Conservation (phyloP, 2,113 vertebrate species). For the Dipodomys stephensi region DNA sequence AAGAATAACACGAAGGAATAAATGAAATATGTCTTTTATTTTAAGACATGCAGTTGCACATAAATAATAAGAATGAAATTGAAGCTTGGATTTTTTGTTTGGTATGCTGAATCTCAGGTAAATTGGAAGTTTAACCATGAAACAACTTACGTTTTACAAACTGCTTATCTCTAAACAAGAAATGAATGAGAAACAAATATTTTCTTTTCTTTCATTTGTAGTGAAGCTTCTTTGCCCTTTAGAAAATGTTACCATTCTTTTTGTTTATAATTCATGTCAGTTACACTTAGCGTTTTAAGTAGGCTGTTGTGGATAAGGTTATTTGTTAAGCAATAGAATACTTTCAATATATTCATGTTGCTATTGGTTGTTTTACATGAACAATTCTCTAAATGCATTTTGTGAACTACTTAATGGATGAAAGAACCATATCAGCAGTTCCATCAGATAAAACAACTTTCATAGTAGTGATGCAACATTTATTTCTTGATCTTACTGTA, state of each 20-base stretch:
- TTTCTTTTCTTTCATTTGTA: constrained; percentile 24
- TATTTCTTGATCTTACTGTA: background rate
- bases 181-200: background rate
- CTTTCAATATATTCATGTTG: background rate
- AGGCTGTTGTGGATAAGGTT: background rate
- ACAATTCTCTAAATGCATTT: background rate
- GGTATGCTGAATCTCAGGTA: background rate
- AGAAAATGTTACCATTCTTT: background rate
- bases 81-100: constrained; percentile 49
- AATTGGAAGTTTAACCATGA: constrained; percentile 61
- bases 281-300: background rate
- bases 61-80: constrained; percentile 44
- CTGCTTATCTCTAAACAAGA: background rate
- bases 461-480: background rate
- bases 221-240: background rate
- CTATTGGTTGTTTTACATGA: background rate
- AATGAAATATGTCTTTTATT: constrained; percentile 33
- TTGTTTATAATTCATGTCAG: background rate
- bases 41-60: background rate
- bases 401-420: background rate
- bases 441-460: background rate
- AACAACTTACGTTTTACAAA: constrained; percentile 60
- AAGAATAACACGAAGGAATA: constrained; percentile 6
- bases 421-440: background rate
- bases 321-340: background rate